phyloP scores from a whole-genome alignment of 2,797 vertebrate species.

The Astyanax mexicanus region DNA sequence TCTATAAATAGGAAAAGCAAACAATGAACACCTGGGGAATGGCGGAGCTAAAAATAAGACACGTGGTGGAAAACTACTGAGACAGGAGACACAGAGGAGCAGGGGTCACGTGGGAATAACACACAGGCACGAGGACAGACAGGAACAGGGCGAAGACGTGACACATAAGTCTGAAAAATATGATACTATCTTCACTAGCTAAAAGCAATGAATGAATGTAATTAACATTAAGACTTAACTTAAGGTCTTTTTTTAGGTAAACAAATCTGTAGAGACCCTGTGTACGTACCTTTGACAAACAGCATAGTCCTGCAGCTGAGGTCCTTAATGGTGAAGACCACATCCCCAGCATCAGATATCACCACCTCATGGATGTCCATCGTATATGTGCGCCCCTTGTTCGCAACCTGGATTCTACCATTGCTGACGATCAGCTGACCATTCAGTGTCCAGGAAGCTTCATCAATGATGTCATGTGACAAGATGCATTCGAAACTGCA shows the following conservation, averaged over 20 bases:
- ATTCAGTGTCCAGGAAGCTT: constrained; percentile 83
- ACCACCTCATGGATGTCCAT: constrained; percentile 78
- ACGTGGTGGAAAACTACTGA: no score
- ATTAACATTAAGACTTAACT: no score
- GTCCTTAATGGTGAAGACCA: constrained; percentile 85
- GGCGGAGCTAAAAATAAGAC: no score
- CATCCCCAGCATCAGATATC: constrained; percentile 84
- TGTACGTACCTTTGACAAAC: constrained; percentile 92
- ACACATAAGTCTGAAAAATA: not conserved
- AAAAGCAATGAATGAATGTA: no score
- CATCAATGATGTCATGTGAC: constrained; percentile 84
- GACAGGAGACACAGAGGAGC: no score
- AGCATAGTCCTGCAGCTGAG: constrained; percentile 91
- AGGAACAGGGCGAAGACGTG: no score
- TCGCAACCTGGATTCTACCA: constrained; percentile 75
- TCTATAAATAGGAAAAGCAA: no score
- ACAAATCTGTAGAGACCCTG: constrained; percentile 5
- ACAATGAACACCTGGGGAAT: no score
- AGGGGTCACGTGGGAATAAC: no score
- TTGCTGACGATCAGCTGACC: constrained; percentile 78
- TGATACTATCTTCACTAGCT: not conserved
- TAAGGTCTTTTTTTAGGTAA: no score
- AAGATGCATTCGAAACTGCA: constrained; percentile 91
- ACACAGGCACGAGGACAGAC: no score
- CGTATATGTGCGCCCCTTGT: constrained; percentile 79